A percentile compares a stretch with the other conserved stretches of the same genome.
These are phyloP conservation scores for Patagioenas fasciata DNA, from an alignment of 2,113 vertebrate species.

Conservation along the genomic window DNA sequence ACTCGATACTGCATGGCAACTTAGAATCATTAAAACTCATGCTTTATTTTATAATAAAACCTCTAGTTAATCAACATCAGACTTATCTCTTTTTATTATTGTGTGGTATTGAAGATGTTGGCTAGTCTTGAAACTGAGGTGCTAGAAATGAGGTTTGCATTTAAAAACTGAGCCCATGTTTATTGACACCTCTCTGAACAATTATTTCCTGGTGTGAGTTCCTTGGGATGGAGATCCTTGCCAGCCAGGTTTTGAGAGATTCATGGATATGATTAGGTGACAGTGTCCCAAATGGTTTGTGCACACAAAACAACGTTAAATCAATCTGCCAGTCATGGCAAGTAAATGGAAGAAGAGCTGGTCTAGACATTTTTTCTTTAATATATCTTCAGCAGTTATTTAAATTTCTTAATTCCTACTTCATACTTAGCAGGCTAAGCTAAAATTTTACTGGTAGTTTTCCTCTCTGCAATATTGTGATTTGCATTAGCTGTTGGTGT, in stretches of 20 bases:
- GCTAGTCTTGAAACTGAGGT: background rate
- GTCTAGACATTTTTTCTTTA: background rate
- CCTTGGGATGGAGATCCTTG: background rate
- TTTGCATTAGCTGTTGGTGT: background rate
- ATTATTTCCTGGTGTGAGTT: background rate
- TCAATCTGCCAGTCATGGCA: background rate
- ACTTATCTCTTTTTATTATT: background rate
- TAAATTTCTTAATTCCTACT: background rate
- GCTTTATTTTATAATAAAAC: background rate
- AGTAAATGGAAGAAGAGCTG: background rate
- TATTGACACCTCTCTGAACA: background rate
- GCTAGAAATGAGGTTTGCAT: background rate
- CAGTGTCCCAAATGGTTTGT: accelerated
- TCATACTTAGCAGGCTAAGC: background rate
- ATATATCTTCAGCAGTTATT: background rate
- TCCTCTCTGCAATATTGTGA: background rate
- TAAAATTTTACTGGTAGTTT: background rate
- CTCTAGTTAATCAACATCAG: background rate
- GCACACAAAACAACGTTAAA: background rate
- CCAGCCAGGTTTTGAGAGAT: background rate
- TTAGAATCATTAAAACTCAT: background rate
- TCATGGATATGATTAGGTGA: background rate
- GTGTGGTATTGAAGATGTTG: background rate
- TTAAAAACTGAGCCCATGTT: background rate
- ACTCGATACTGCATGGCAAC: background rate